Percentiles rank a stretch among this genome's conserved stretches.
Evolutionary conservation across 2,888 invertebrate genomes (phyloP).

Genomic region (Gymnocheta viridis): DNA sequence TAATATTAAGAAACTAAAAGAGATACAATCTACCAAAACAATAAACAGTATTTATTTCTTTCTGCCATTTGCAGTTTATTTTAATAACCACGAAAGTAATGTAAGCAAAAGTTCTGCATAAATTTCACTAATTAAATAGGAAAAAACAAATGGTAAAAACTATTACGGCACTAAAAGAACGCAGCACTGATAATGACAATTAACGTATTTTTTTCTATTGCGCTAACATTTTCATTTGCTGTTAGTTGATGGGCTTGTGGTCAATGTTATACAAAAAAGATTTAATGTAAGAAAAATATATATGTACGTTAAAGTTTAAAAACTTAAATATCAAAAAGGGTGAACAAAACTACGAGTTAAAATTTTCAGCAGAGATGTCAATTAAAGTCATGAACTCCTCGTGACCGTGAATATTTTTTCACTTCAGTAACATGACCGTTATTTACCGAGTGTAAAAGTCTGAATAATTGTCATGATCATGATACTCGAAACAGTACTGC

Average conservation of each 20-base stretch:
- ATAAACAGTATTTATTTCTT: conserved; percentile 35
- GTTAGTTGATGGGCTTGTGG: conserved; percentile 43
- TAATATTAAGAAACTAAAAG: conserved; percentile 33
- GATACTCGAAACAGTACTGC: too few relatives aligned
- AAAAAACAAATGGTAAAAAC: conserved; percentile 11
- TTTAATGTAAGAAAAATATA: background rate
- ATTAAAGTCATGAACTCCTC: too few relatives aligned
- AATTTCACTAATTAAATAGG: conserved; percentile 47
- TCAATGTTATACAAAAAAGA: conserved; percentile 30
- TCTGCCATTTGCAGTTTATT: conserved; percentile 38
- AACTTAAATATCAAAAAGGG: too few relatives aligned
- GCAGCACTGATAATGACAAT: conserved; percentile 54
- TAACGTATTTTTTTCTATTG: conserved; percentile 12
- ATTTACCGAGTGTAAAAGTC: too few relatives aligned
- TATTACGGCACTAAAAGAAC: background rate
- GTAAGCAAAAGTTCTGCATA: background rate
- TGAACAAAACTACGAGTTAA: too few relatives aligned
- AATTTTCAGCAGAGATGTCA: too few relatives aligned
- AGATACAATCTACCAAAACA: conserved; percentile 49
- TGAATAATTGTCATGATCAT: too few relatives aligned
- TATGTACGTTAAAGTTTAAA: too few relatives aligned
- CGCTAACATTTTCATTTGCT: conserved; percentile 1
- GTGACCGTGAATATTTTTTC: too few relatives aligned
- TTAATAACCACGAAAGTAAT: background rate
- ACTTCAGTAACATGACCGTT: too few relatives aligned